Conservation (phyloP, 2,113 vertebrate genomes). For the Emydocephalus ijimae region DNA sequence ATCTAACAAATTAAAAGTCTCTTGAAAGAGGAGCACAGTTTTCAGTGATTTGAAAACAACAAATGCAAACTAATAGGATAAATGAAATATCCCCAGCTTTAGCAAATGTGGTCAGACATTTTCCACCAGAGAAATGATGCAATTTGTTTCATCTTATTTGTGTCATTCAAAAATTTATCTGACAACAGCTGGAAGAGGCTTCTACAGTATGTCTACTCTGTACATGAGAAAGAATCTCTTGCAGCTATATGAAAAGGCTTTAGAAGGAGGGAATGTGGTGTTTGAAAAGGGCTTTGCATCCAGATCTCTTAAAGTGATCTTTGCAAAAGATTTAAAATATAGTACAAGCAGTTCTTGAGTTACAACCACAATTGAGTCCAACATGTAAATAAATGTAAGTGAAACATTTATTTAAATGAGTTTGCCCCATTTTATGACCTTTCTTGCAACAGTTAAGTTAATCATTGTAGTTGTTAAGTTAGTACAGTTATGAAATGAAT, state of each 20-base stretch:
- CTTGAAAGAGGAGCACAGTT: neutral
- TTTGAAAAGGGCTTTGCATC: neutral
- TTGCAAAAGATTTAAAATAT: neutral
- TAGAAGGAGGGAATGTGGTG: neutral
- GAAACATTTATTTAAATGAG: neutral
- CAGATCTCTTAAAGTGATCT: neutral
- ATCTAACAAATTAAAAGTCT: neutral
- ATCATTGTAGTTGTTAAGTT: neutral
- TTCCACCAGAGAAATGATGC: neutral
- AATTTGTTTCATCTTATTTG: neutral
- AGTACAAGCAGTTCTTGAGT: neutral
- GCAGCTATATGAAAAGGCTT: neutral
- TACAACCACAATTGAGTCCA: neutral
- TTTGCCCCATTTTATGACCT: neutral
- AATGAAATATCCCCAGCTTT: neutral
- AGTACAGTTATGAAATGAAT: neutral
- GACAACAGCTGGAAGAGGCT: neutral
- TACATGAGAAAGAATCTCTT: neutral
- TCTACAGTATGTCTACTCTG: neutral
- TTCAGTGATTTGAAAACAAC: neutral
- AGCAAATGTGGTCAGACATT: neutral
- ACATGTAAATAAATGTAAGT: neutral
- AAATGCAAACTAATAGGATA: neutral
- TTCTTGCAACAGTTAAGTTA: neutral
- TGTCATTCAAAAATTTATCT: neutral